Evolutionary conservation across 2,797 vertebrate species (phyloP).

Genomic region (Falco novaeseelandiae): DNA sequence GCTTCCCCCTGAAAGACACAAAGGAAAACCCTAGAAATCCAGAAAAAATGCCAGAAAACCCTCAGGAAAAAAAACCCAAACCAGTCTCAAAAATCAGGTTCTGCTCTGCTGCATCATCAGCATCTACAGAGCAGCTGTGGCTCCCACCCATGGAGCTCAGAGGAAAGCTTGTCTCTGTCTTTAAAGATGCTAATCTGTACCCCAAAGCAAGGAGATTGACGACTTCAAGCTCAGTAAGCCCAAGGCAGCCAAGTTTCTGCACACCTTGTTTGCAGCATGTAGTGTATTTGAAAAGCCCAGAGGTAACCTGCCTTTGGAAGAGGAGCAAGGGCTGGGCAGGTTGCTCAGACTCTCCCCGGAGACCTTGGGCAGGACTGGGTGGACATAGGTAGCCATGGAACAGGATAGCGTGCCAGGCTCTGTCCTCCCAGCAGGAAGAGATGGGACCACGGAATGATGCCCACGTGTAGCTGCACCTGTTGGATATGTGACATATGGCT

Average conservation of each 20-base stretch:
- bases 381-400: fast-evolving
- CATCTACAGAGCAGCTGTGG: neutral
- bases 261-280: neutral
- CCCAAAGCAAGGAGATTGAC: neutral
- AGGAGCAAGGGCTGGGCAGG: neutral
- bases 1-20: neutral
- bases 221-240: neutral
- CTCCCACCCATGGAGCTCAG: neutral
- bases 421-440: neutral
- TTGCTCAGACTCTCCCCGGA: fast-evolving
- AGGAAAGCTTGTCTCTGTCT: neutral
- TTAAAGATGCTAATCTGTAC: neutral
- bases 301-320: neutral
- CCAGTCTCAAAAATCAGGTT: neutral
- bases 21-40: neutral
- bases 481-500: fast-evolving
- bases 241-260: neutral
- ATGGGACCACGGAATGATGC: neutral
- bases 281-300: neutral
- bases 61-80: neutral
- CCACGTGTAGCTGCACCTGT: fast-evolving
- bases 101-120: neutral
- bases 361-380: neutral
- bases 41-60: neutral
- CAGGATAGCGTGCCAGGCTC: fast-evolving